A percentile compares a stretch with the other conserved stretches of the same genome.
phyloP scores from a whole-genome alignment of 1,140 invertebrate species.

The Cepaea nemoralis region DNA sequence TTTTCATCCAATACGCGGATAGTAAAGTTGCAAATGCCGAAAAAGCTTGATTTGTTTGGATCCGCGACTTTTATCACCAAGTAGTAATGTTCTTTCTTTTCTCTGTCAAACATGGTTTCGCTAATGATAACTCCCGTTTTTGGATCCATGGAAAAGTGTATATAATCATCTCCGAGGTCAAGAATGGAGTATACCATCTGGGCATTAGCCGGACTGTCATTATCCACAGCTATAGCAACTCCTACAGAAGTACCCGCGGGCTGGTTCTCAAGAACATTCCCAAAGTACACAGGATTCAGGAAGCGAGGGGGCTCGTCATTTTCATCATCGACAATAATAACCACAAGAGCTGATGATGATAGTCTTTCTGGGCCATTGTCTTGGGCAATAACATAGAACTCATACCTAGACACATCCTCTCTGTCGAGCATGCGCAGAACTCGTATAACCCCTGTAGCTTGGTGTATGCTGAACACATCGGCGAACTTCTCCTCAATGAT shows the following conservation, averaged over 20 bases:
- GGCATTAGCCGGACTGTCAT: slow-evolving; percentile 31
- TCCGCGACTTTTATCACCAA: slow-evolving; percentile 55
- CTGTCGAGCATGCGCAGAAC: slow-evolving; percentile 51
- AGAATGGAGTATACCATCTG: slow-evolving; percentile 37
- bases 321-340: slow-evolving; percentile 47
- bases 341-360: slow-evolving; percentile 34
- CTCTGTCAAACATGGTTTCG: slow-evolving; percentile 51
- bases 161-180: slow-evolving; percentile 11
- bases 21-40: slow-evolving; percentile 55
- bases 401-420: slow-evolving; percentile 49
- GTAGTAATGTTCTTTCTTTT: slow-evolving; percentile 44
- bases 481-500: slow-evolving; percentile 53
- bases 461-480: slow-evolving; percentile 67
- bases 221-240: slow-evolving; percentile 42
- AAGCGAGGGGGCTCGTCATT: slow-evolving; percentile 49
- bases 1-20: slow-evolving; percentile 64
- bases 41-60: slow-evolving; percentile 35
- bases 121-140: slow-evolving; percentile 45
- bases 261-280: slow-evolving; percentile 47
- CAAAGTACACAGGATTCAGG: slow-evolving; percentile 36
- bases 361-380: slow-evolving; percentile 51
- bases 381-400: slow-evolving; percentile 55
- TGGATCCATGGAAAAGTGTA: slow-evolving; percentile 46
- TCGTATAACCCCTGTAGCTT: slow-evolving; percentile 51
- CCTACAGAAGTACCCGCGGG: slow-evolving; percentile 41